A percentile compares a stretch with the other conserved stretches of the same genome.
Evolutionary conservation across 2,113 vertebrate species (phyloP).

Genomic region (Hippopotamus amphibius): DNA sequence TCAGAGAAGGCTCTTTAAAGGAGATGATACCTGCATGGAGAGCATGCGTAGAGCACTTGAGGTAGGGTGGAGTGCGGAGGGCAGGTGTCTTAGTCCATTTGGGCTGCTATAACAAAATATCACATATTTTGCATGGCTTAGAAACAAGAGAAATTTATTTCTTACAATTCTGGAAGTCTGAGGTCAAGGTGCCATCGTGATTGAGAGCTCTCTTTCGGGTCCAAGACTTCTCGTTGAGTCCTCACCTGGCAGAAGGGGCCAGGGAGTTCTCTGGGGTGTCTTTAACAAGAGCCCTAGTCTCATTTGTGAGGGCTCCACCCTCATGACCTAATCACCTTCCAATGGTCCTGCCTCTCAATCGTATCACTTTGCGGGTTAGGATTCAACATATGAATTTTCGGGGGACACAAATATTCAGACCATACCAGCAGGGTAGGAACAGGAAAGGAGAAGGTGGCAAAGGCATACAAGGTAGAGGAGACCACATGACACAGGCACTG

Average conservation of each 20-base stretch:
- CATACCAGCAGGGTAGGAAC: background rate
- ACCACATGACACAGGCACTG: accelerated
- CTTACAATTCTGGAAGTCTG: background rate
- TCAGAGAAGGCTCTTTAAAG: background rate
- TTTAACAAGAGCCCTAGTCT: background rate
- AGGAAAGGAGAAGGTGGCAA: background rate
- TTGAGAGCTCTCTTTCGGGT: background rate
- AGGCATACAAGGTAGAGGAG: background rate
- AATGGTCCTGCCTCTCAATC: background rate
- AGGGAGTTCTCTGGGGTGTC: background rate
- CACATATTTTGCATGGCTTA: background rate
- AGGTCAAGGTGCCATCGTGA: background rate
- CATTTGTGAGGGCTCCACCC: background rate
- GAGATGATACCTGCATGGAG: background rate
- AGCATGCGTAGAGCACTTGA: background rate
- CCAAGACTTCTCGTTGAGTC: background rate
- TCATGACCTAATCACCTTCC: background rate
- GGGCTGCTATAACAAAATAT: background rate
- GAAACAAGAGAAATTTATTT: background rate
- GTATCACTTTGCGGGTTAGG: background rate
- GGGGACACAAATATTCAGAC: background rate
- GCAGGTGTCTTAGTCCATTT: too few relatives aligned
- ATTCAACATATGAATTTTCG: background rate
- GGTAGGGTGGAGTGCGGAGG: background rate
- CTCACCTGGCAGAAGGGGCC: background rate